Base-by-base conservation (phyloP, 2,888 invertebrate genomes). In the Pterobdella sp. region DNA sequence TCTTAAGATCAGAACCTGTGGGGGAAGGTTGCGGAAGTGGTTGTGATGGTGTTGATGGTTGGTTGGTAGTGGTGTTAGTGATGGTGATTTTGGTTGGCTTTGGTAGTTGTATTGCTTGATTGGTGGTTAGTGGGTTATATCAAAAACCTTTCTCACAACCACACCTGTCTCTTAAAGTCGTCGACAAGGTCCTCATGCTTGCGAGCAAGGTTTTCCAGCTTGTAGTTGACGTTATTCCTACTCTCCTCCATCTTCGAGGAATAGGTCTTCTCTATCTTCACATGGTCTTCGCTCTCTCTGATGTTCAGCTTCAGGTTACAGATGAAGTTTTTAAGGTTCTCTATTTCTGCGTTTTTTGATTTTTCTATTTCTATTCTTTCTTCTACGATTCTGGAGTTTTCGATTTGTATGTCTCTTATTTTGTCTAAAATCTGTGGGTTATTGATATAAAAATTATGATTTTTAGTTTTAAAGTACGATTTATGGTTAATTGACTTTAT, bases 111-210 rank as follows among this genome's bases (percentile, higher is more conserved):
- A 18, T 42, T 7, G 42, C 18, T 7, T 42, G 18, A 42, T 7
- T 56, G 60, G n/a, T 56, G 60, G 49, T 42, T 56, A 3, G 60
- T 7, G 60, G 4, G 60, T 56, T 56, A 56, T 56, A 22, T 22
- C 22, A 22, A 22, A 42, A 56, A 22, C 60, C 60, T 26, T 26
- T 3, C 60, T 18, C 4, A 56, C 4, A 4, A 56, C 60, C n/a
- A n/a, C 7, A 56, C 60, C 60, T 56, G 60, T 56, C 60, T 4
- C 60, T 56, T 56, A 26, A 56, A 56, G n/a, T 56, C 60, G 14
- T 56, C 60, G 14, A 56, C 3, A 7, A 56, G 14, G 14, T 22
- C 10, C n/a, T 56, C 10, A 22, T 56, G 60, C 10, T n/a, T 56
- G 14, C 10, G 18, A 3, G n/a, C 3, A 3, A 56, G n/a, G 14